Conservation (phyloP, 2,888 invertebrate genomes). For the Ecliptopera silaceata region DNA sequence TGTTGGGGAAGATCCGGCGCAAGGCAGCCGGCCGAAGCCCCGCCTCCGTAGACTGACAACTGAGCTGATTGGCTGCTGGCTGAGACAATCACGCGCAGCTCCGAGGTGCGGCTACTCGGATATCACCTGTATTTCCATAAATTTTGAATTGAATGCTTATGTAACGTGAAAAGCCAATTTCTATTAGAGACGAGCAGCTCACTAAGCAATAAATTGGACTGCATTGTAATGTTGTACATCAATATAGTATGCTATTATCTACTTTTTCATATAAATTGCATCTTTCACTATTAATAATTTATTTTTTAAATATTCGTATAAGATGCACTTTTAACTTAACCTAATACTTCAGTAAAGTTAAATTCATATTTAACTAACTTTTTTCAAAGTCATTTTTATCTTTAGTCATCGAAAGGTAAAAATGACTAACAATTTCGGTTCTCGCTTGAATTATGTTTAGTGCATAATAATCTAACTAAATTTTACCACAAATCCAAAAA, state of each 20-base stretch:
- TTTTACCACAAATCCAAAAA: neutral
- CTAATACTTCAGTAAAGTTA: too few species aligned
- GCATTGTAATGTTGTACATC: neutral
- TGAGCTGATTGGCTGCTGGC: conserved; percentile 71
- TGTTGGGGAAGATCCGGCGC: conserved; percentile 30
- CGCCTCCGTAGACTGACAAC: conserved; percentile 72
- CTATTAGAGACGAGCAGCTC: conserved; percentile 24
- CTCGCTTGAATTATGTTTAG: neutral
- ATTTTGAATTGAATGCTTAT: conserved; percentile 41
- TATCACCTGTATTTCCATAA: conserved; percentile 51
- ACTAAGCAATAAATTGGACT: conserved; percentile 5
- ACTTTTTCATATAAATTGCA: too few species aligned
- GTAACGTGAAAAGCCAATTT: conserved; percentile 35
- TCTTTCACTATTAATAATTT: too few species aligned
- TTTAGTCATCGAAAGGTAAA: too few species aligned
- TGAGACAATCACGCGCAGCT: conserved; percentile 75
- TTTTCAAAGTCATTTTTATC: too few species aligned
- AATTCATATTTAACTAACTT: too few species aligned
- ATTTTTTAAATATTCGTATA: too few species aligned
- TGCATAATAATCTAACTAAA: neutral
- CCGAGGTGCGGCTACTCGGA: conserved; percentile 59
- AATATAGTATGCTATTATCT: neutral
- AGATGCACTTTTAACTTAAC: too few species aligned
- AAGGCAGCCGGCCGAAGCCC: conserved; percentile 50
- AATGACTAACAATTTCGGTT: too few species aligned